Evolutionary conservation across 2,888 invertebrate species (phyloP).

Genomic region (Omphaloscelis lunosa): DNA sequence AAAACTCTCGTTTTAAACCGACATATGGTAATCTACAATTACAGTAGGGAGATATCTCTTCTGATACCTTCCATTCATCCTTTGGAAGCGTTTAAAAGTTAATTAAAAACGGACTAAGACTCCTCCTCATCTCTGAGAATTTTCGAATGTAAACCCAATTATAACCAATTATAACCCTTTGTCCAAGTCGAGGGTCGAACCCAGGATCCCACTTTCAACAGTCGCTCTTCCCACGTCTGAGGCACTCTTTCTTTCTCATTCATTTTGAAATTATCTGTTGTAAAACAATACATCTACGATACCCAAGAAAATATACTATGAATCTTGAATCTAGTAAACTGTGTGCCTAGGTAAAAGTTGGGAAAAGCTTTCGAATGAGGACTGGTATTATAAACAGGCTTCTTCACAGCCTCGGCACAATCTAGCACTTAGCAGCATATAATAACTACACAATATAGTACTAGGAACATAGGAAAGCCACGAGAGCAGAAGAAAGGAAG

Average conservation of each 20-base stretch:
- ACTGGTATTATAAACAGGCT: slow-evolving; percentile 33
- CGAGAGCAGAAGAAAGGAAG: not conserved
- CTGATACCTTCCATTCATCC: not conserved
- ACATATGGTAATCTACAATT: too few relatives aligned
- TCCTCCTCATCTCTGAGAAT: not conserved
- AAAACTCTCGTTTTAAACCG: not conserved
- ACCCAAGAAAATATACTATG: too few relatives aligned
- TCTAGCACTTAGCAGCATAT: slow-evolving; percentile 43
- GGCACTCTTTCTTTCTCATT: not conserved
- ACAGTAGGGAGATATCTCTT: too few relatives aligned
- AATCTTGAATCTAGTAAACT: not conserved
- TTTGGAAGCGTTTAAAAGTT: not conserved
- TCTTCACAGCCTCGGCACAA: slow-evolving; percentile 28
- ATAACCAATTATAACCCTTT: too few relatives aligned
- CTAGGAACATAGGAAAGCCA: not conserved
- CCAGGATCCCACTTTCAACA: not conserved
- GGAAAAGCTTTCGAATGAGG: slow-evolving; percentile 8
- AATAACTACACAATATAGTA: slow-evolving; percentile 32
- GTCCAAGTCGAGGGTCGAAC: not conserved
- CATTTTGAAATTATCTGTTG: not conserved
- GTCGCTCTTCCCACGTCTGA: too few relatives aligned
- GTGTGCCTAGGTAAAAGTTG: slow-evolving; percentile 13
- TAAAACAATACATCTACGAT: slow-evolving; percentile 1
- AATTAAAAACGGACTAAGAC: not conserved
- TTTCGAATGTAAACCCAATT: not conserved